Base-by-base conservation (phyloP, 2,113 vertebrate genomes). In the Hystrix cristata region DNA sequence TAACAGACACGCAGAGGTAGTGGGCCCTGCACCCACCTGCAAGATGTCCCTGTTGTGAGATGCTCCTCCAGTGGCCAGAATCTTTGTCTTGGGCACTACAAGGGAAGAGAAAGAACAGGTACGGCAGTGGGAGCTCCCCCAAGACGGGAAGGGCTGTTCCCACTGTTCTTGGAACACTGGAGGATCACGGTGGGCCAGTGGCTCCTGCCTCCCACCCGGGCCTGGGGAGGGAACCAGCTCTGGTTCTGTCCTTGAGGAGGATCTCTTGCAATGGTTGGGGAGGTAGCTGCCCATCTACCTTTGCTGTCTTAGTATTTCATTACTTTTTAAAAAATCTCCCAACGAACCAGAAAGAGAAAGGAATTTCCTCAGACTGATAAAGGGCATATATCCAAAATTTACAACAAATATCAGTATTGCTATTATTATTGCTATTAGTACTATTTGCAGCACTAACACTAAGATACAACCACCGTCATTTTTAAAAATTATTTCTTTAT, bases 41-140 rank as follows among this genome's bases (percentile, higher is more conserved):
- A 99, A 98, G 48, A 99, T 99, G 29, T 99, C 99, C 92, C 95
- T 98, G 85, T 99, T 99, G 2, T 98, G 98, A 10, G 99, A 99
- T 4, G 99, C 99, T 1, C 99, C 99, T 85, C 99, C 99, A 0
- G 99, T 99, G 19, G 99, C 99, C 98, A 99, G 87, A 91, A 99
- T 99, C 97, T 99, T 99, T 91, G 99, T 99, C 96, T 98, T 99
- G 71, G 99, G 97, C 98, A 99, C 99, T 99, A 84, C 64, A 99
- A 98, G 72, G 87, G 72, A 98, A 98, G 82, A 95, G 51, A 95
- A 76, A 59, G 97, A 98, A 82, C 94, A 48, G 6, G 78, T 90
- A 65, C 21, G 38, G 46, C 27, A n/a, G 4, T 69, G 67, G 69
- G 65, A 51, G 46, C 29, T 91, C 34, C 48, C 79, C 5, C 27